phyloP scores from a whole-genome alignment of 2,888 invertebrate genomes.

The Callimorpha dominula region DNA sequence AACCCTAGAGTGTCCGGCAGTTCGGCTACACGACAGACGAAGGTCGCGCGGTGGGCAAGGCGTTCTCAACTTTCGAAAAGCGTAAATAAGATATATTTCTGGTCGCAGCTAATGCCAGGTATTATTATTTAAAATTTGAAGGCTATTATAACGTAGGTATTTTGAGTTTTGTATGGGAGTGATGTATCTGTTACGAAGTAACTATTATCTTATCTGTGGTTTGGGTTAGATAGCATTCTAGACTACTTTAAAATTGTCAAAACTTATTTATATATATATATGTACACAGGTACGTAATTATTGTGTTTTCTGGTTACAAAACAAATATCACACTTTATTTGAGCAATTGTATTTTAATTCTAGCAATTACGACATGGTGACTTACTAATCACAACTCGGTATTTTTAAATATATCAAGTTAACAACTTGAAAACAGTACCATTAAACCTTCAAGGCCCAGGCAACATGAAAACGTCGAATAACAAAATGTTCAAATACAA shows the following conservation, averaged over 20 bases:
- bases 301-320: not conserved
- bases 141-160: too few species aligned
- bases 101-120: too few species aligned
- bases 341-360: conserved; percentile 3
- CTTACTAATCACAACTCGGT: not conserved
- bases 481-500: conserved; percentile 53
- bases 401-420: not conserved
- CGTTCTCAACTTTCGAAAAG: too few species aligned
- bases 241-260: not conserved
- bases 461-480: conserved; percentile 54
- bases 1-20: too few species aligned
- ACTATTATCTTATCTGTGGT: too few species aligned
- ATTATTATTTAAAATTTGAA: too few species aligned
- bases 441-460: conserved; percentile 15
- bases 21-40: too few species aligned
- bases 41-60: too few species aligned
- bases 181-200: too few species aligned
- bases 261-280: not conserved
- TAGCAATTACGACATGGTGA: not conserved
- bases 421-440: not conserved
- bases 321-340: not conserved
- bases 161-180: too few species aligned
- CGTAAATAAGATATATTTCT: too few species aligned
- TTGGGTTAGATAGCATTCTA: not conserved
- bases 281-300: not conserved